These are phyloP conservation scores for Podarcis muralis DNA, from an alignment of 2,113 vertebrate genomes.

Conservation along the genomic window DNA sequence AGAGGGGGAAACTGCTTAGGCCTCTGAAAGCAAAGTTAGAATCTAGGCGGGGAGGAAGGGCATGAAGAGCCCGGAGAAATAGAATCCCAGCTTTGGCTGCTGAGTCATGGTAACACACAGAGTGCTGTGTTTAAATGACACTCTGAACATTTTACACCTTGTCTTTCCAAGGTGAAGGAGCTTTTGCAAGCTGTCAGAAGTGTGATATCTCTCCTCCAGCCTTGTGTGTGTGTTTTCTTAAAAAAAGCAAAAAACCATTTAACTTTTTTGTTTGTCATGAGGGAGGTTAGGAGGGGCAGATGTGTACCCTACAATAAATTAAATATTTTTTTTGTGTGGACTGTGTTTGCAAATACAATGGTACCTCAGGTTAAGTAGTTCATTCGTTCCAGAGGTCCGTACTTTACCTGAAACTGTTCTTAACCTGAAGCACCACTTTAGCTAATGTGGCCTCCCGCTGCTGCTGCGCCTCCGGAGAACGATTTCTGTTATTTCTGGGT, in stretches of 20 bases:
- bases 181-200: background rate
- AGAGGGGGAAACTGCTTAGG: background rate
- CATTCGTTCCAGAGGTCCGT: too few relatives aligned
- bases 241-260: constrained; percentile 13
- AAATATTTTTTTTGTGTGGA: rapidly evolving
- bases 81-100: background rate
- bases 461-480: rapidly evolving
- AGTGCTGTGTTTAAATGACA: rapidly evolving
- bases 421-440: too few relatives aligned
- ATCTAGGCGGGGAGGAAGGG: background rate
- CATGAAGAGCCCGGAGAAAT: background rate
- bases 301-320: background rate
- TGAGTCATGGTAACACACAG: background rate
- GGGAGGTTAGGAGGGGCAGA: rapidly evolving
- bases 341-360: background rate
- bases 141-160: constrained; percentile 15
- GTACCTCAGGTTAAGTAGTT: too few relatives aligned
- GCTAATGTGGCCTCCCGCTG: too few relatives aligned
- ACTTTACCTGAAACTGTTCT: too few relatives aligned
- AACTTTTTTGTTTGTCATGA: background rate
- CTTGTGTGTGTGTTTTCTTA: background rate
- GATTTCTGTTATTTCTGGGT: too few relatives aligned
- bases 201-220: background rate
- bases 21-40: background rate
- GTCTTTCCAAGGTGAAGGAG: background rate